These are phyloP conservation scores for Drosophila quasianomalipes DNA, from an alignment of 2,888 invertebrate genomes.

Conservation along the genomic window DNA sequence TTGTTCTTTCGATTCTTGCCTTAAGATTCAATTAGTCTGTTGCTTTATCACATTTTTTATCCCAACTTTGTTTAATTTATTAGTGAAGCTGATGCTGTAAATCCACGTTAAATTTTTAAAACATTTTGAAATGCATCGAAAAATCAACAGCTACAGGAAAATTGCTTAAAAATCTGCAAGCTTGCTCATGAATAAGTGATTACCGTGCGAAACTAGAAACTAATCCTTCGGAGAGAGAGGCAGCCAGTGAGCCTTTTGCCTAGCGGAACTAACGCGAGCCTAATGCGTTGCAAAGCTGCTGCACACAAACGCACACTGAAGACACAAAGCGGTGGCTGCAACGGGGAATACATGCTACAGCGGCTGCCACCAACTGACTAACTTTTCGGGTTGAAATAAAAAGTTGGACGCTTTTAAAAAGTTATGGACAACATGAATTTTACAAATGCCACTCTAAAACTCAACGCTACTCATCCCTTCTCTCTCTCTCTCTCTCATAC, in stretches of 20 bases:
- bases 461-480: not conserved
- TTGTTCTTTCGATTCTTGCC: not conserved
- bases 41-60: not conserved
- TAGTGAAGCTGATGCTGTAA: not conserved
- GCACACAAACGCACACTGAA: not conserved
- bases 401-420: constrained; percentile 60
- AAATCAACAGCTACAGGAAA: not conserved
- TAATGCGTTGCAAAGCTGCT: constrained; percentile 46
- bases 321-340: constrained; percentile 7
- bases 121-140: not conserved
- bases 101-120: not conserved
- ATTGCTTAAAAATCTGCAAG: constrained; percentile 8
- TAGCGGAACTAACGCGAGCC: constrained; percentile 51
- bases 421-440: constrained; percentile 62
- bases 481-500: not conserved
- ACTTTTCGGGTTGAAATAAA: constrained; percentile 55
- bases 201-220: constrained; percentile 28
- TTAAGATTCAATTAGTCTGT: not conserved
- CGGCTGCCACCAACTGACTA: constrained; percentile 23
- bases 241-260: not conserved
- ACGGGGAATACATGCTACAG: not conserved
- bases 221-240: constrained; percentile 33
- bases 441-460: constrained; percentile 47
- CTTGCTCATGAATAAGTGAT: constrained; percentile 28
- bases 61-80: not conserved